Evolutionary conservation across 1,140 invertebrate genomes (phyloP), one percentile per base, ranked within the genome.

Genomic region (Leptinotarsa defecta): DNA sequence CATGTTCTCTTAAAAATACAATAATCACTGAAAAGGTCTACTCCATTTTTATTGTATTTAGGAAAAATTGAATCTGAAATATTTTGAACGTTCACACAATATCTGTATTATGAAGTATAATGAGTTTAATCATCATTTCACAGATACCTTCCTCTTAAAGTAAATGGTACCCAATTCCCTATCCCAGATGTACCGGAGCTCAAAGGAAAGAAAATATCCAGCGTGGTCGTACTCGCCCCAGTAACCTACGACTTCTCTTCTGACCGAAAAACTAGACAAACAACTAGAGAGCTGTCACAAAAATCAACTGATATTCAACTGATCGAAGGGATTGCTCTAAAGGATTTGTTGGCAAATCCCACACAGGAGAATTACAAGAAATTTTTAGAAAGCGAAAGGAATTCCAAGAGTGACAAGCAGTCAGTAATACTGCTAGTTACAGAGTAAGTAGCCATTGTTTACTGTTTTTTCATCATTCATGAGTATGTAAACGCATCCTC

Each of bases 91-190:
- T 34, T 34, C 34, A 34, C 34, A 8, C 34, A 34, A 34, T 34
- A 34, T 11, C 8, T 43, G 34, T 1, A 11, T 0, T 43, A 43
- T 11, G 3, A 3, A 43, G 34, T 43, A 3, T 11, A 43, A 43
- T 43, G 34, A 11, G 34, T 43, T 43, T 3, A 3, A 43, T 11
- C 8, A 43, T 17, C 19, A 20, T 76, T 77, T 27, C 19, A n/a
- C 52, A 89, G 93, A 74, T 95, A 95, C 84, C 85, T 95, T 49
- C 94, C 94, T 2, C 85, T 95, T 27, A 94, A 94, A 89, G 91
- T 95, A 34, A 94, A 90, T 78, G 94, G 94, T 0, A 90, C 93
- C n/a, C 91, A 93, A 71, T 95, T 95, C 81, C 94, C 94, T 11
- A 89, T 95, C 48, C 93, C 94, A 3, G 91, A 94, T 81, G 91